A percentile compares a stretch with the other conserved stretches of the same genome.
Evolutionary conservation across 2,888 invertebrate species (phyloP).

Genomic region (Zaprionus lineosus): DNA sequence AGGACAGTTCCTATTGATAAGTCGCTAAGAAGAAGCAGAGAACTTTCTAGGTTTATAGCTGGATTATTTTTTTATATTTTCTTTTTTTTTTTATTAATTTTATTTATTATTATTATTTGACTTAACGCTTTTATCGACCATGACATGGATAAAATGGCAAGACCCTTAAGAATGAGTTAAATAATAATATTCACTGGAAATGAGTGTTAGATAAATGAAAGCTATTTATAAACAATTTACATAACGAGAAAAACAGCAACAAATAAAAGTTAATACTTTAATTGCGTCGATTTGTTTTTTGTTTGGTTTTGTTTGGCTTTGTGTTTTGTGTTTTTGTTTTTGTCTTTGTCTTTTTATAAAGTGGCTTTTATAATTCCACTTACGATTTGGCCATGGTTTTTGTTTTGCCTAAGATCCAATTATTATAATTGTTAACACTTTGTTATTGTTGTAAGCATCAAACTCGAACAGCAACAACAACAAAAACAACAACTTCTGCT

Average conservation of each 20-base stretch:
- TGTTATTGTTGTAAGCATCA: conserved; percentile 29
- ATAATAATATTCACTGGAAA: not conserved
- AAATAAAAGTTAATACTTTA: conserved; percentile 19
- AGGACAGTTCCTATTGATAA: no score
- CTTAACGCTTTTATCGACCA: no score
- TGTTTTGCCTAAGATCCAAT: conserved; percentile 27
- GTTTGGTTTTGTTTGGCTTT: not conserved
- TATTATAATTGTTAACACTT: conserved; percentile 39
- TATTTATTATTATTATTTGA: no score
- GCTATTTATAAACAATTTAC: conserved; percentile 24
- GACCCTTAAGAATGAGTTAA: not conserved
- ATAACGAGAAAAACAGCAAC: no score
- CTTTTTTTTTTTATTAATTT: no score
- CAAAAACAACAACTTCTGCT: no score
- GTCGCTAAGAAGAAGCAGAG: no score
- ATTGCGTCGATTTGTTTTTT: conserved; percentile 23
- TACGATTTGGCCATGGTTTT: conserved; percentile 25
- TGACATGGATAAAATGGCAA: no score
- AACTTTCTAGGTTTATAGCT: no score
- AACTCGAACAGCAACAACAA: not conserved
- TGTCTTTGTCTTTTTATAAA: no score
- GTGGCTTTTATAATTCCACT: conserved; percentile 6
- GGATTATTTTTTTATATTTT: no score
- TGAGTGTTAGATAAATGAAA: not conserved
- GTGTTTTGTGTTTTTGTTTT: not conserved